Evolutionary conservation across 2,888 invertebrate species (phyloP).

Genomic region (Anthoptus insignis): DNA sequence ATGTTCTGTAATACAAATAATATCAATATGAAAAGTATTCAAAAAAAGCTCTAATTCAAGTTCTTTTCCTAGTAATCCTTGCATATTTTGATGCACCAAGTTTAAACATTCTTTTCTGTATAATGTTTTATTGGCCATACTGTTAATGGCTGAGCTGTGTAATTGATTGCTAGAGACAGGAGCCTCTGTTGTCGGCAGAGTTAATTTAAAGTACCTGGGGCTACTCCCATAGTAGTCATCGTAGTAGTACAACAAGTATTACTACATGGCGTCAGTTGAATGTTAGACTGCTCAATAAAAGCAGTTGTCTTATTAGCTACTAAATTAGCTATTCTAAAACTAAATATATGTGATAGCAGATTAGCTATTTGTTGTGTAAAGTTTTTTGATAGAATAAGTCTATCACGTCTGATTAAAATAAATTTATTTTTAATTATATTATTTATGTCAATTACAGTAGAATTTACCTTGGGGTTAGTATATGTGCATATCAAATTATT

Average conservation of each 20-base stretch:
- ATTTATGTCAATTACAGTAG: no score
- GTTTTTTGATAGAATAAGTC: not conserved
- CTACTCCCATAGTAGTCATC: not conserved
- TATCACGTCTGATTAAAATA: not conserved
- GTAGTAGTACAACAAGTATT: conserved; percentile 2
- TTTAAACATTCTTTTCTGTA: conserved; percentile 10
- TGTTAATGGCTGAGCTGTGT: not conserved
- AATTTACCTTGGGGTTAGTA: no score
- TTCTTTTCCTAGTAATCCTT: no score
- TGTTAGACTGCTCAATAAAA: conserved; percentile 10
- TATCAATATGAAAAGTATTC: not conserved
- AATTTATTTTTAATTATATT: conserved; percentile 5
- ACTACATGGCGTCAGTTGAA: not conserved
- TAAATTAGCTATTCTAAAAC: not conserved
- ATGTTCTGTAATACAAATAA: no score
- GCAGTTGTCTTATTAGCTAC: not conserved
- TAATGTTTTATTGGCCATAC: no score
- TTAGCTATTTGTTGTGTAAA: not conserved
- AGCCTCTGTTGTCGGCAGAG: not conserved
- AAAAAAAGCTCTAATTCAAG: no score
- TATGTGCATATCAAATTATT: not conserved
- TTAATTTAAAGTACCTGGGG: not conserved
- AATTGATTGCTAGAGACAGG: not conserved
- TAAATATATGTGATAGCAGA: not conserved
- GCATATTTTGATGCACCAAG: conserved; percentile 24